These are phyloP conservation scores for Chromobotia macracanthus DNA, from an alignment of 2,797 vertebrate genomes.

Conservation along the genomic window DNA sequence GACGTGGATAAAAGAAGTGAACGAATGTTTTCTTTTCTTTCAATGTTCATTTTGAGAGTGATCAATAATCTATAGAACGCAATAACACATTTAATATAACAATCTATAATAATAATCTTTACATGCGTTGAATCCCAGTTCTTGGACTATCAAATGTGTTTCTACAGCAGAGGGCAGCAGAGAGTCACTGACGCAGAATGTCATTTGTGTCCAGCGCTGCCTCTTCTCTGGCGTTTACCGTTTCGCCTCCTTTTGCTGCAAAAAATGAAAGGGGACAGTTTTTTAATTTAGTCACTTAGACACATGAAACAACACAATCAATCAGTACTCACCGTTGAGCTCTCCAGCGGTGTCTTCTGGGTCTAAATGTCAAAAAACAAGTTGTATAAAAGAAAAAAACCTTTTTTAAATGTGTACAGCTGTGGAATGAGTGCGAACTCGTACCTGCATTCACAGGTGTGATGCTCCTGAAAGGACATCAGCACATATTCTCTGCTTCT, in stretches of 20 bases:
- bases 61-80: too few species aligned
- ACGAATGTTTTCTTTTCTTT: too few species aligned
- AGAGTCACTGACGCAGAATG: conserved; percentile 82
- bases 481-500: conserved; percentile 69
- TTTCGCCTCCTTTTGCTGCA: conserved; percentile 71
- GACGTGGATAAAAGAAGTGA: too few species aligned
- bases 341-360: conserved; percentile 34
- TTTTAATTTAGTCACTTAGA: neutral
- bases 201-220: conserved; percentile 57
- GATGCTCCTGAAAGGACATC: conserved; percentile 83
- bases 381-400: neutral
- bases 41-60: too few species aligned
- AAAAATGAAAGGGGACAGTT: neutral
- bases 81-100: neutral
- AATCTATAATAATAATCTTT: neutral
- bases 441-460: conserved; percentile 85
- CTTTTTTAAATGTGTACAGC: neutral
- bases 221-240: conserved; percentile 75
- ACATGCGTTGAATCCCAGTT: neutral
- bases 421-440: neutral
- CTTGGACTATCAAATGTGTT: neutral
- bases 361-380: conserved; percentile 57
- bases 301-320: neutral
- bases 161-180: conserved; percentile 36
- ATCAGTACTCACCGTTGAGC: conserved; percentile 64